phyloP scores from a whole-genome alignment of 2,888 invertebrate genomes.

The Acholoe squamosa region DNA sequence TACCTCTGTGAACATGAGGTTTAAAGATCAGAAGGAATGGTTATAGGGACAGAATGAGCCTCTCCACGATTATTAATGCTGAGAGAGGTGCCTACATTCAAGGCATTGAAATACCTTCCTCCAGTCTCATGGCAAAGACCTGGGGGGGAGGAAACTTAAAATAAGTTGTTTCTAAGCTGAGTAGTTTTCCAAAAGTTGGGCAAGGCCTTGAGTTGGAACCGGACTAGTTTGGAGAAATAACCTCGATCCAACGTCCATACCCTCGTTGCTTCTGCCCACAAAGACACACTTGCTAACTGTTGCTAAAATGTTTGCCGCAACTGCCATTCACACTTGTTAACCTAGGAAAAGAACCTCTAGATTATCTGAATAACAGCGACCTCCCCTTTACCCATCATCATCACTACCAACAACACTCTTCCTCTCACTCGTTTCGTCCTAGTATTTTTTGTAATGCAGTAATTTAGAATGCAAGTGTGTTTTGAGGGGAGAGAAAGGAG shows the following conservation, averaged over 20 bases:
- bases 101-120: not conserved
- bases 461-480: constrained; percentile 50
- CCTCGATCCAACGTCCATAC: constrained; percentile 19
- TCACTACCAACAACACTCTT: not conserved
- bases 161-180: not conserved
- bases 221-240: constrained; percentile 52
- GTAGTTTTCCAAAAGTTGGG: constrained; percentile 54
- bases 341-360: not conserved
- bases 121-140: too few species aligned
- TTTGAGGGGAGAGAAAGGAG: constrained; percentile 37
- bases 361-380: not conserved
- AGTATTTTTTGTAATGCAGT: not conserved
- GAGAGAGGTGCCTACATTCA: not conserved
- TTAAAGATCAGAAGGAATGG: not conserved
- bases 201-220: constrained; percentile 61
- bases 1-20: not conserved
- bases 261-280: constrained; percentile 52
- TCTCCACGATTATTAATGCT: not conserved
- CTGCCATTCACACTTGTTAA: not conserved
- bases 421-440: not conserved
- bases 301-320: not conserved
- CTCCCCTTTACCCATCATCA: not conserved
- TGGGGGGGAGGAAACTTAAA: not conserved
- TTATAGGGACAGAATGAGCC: not conserved
- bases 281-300: constrained; percentile 59